These are phyloP conservation scores for Belonocnema kinseyi DNA, from an alignment of 1,140 invertebrate genomes.

Conservation along the genomic window DNA sequence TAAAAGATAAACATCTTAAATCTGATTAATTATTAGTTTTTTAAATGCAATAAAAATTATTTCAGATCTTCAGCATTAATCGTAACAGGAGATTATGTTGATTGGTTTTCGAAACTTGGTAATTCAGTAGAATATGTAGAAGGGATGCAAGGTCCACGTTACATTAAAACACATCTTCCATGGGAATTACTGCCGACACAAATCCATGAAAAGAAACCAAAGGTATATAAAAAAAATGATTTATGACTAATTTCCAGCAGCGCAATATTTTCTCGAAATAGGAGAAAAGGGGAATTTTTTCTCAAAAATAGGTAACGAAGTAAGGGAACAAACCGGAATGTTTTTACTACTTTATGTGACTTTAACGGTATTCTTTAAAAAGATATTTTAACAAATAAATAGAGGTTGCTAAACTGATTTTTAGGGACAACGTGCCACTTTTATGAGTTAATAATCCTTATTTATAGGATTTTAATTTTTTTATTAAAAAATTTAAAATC, in stretches of 20 bases:
- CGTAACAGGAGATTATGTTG: conserved; percentile 69
- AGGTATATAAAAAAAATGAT: conserved; percentile 72
- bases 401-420: too few species aligned
- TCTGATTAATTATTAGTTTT: conserved; percentile 62
- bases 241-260: neutral
- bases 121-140: conserved; percentile 83
- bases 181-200: conserved; percentile 83
- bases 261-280: too few species aligned
- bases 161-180: conserved; percentile 88
- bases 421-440: too few species aligned
- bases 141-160: conserved; percentile 82
- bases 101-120: conserved; percentile 71
- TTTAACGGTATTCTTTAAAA: too few species aligned
- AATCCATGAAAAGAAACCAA: conserved; percentile 82
- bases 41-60: conserved; percentile 25
- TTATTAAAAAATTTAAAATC: too few species aligned
- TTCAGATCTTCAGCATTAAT: conserved; percentile 73
- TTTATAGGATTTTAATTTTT: too few species aligned
- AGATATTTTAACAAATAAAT: too few species aligned
- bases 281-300: too few species aligned
- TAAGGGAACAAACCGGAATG: too few species aligned
- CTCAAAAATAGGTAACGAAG: too few species aligned
- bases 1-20: neutral
- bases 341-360: too few species aligned
- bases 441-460: too few species aligned